Conservation (phyloP, 2,888 invertebrate species). For the Rhimphoctona megacephalus region DNA sequence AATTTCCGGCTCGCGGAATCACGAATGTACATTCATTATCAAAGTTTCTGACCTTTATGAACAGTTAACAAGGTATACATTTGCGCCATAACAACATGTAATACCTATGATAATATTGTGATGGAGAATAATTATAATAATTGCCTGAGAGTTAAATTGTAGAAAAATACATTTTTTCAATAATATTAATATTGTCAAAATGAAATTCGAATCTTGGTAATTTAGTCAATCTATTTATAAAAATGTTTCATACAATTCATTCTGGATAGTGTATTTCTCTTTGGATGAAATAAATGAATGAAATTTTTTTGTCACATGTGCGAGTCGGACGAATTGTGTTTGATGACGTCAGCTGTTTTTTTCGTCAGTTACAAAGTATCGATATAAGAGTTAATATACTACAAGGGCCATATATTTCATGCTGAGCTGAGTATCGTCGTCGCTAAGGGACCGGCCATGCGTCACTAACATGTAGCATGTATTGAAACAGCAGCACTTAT, state of each 20-base stretch:
- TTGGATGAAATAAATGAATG: neutral
- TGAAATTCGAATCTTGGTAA: neutral
- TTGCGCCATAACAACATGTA: neutral
- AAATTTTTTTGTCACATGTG: slow-evolving; percentile 4
- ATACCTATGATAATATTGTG: neutral
- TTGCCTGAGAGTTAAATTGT: neutral
- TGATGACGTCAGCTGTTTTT: slow-evolving; percentile 16
- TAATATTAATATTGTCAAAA: neutral
- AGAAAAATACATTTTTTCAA: neutral
- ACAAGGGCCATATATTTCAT: slow-evolving; percentile 28
- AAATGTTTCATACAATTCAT: neutral
- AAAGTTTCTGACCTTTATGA: slow-evolving; percentile 16
- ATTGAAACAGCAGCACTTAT: slow-evolving; percentile 27
- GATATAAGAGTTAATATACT: slow-evolving; percentile 22
- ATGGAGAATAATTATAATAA: neutral
- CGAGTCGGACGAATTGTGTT: neutral
- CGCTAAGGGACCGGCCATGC: slow-evolving; percentile 74
- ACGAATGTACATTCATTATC: slow-evolving; percentile 31
- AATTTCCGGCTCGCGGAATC: neutral
- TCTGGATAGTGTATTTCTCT: neutral
- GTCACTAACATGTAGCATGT: slow-evolving; percentile 72
- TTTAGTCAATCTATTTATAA: neutral
- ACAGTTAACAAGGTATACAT: slow-evolving; percentile 10
- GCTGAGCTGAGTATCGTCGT: slow-evolving; percentile 60
- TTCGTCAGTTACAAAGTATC: slow-evolving; percentile 15